A percentile compares a stretch with the other conserved stretches of the same genome.
Conservation (phyloP, 1,140 invertebrate species). For the Neomicropteryx cornuta region DNA sequence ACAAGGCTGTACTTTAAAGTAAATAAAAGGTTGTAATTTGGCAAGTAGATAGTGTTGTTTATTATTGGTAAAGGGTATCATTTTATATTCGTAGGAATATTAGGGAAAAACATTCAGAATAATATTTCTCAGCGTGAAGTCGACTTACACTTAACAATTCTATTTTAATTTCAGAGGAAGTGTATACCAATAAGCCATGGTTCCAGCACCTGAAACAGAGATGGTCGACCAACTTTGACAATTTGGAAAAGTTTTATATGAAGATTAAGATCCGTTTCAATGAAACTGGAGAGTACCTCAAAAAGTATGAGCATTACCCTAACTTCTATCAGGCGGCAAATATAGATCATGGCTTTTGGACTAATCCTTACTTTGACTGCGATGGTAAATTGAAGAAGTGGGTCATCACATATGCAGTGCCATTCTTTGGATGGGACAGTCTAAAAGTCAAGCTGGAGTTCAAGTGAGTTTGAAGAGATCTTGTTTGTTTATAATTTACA, state of each 20-base stretch:
- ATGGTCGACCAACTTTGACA: conserved; percentile 90
- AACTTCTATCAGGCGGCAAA: conserved; percentile 80
- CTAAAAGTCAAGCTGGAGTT: conserved; percentile 85
- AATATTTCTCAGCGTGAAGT: not conserved
- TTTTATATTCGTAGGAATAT: too few relatives aligned
- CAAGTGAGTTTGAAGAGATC: conserved; percentile 59
- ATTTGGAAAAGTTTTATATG: conserved; percentile 81
- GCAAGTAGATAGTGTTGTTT: too few relatives aligned
- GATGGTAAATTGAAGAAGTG: conserved; percentile 85
- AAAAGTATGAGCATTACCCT: conserved; percentile 84
- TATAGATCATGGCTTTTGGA: conserved; percentile 86
- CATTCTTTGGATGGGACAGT: conserved; percentile 95
- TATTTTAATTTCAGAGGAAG: conserved; percentile 43
- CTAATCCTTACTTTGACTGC: conserved; percentile 89
- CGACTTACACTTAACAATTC: conserved; percentile 3
- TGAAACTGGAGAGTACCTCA: conserved; percentile 68
- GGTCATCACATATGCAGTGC: conserved; percentile 89
- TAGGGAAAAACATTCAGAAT: not conserved
- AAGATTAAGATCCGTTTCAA: conserved; percentile 89
- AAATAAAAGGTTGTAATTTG: too few relatives aligned
- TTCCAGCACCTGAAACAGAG: conserved; percentile 82
- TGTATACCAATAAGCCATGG: conserved; percentile 77
- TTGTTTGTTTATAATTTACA: not conserved
- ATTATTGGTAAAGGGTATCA: too few relatives aligned
- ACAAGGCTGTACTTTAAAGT: too few relatives aligned